Base-by-base conservation (phyloP, 2,888 invertebrate species). In the Melikaiella ostensackeni region DNA sequence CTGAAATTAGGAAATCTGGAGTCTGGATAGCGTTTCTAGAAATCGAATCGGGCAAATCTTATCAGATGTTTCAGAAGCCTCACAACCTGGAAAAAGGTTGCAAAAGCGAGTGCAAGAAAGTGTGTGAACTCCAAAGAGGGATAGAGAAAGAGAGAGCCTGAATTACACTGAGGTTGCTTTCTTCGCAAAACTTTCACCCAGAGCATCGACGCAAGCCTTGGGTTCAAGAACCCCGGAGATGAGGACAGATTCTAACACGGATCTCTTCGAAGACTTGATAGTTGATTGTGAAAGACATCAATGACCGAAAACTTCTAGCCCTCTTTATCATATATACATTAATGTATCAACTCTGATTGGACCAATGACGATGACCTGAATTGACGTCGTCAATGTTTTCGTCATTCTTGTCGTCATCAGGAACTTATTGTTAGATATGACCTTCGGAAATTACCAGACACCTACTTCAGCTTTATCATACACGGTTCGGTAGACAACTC, bases 181-280 rank as follows among this genome's bases (percentile, higher is more conserved):
- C 90, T 90, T 90, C 85, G 89, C 89, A 84, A 89, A 89, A 90
- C 90, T 91, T 91, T 90, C 89, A 90, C 85, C 80, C 80, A 77
- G 76, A 82, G 82, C 81, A 80, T 75, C 81, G 80, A 74, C 66
- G 50, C 74, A 27, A 42, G 73, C 74, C 77, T 50, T 78, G 84
- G 79, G 87, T 87, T 87, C 86, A 86, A 85, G 84, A 86, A 87
- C 86, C 86, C 79, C 79, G 77, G 59, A 75, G 79, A 75, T 64
- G 79, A 80, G 70, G 70, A 70, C 70, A 70, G 11, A 80, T 82
- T 81, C 79, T 78, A 73, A 42, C 76, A 70, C 62, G 74, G 77
- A 78, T 78, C 75, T 81, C 83, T 80, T 81, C 79, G 79, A 76
- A n/a, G 79, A 80, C 35, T 50, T 42, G 16, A 42, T 16, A 42